Evolutionary conservation across 2,797 vertebrate genomes (phyloP).

Genomic region (Hemibagrus guttatus): DNA sequence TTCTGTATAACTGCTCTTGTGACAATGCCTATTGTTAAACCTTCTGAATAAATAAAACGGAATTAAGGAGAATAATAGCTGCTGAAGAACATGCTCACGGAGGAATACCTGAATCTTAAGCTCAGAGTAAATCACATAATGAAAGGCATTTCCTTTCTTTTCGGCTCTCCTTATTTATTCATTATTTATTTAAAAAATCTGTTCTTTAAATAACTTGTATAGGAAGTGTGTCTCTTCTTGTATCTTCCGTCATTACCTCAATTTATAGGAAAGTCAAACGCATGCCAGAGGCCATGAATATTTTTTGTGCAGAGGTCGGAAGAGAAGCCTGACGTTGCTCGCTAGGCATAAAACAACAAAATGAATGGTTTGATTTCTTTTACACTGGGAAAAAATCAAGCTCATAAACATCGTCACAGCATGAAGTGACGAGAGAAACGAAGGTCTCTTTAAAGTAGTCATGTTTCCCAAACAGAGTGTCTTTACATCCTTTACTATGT

Average conservation of each 20-base stretch:
- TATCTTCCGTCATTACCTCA: not conserved
- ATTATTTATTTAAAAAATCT: not conserved
- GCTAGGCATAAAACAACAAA: not conserved
- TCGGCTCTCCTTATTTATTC: not conserved
- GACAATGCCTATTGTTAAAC: slow-evolving; percentile 4
- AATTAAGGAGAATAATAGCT: not conserved
- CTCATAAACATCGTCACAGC: not conserved
- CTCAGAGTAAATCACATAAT: not conserved
- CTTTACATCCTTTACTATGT: too few species aligned
- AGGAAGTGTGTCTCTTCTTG: not conserved
- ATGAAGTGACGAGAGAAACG: not conserved
- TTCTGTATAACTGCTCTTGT: not conserved
- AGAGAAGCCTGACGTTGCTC: not conserved
- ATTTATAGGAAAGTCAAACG: not conserved
- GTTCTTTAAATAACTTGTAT: not conserved
- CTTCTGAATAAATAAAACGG: not conserved
- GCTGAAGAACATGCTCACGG: not conserved
- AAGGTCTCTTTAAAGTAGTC: not conserved
- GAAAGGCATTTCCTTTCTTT: not conserved
- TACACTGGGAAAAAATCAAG: not conserved
- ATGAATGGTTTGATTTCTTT: not conserved
- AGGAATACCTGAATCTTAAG: not conserved
- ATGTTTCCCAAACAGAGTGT: not conserved
- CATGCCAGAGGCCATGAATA: not conserved
- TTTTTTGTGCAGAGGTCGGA: not conserved